Percentiles rank a stretch among this genome's conserved stretches.
phyloP scores from a whole-genome alignment of 2,797 vertebrate species.

The Chromis chromis region DNA sequence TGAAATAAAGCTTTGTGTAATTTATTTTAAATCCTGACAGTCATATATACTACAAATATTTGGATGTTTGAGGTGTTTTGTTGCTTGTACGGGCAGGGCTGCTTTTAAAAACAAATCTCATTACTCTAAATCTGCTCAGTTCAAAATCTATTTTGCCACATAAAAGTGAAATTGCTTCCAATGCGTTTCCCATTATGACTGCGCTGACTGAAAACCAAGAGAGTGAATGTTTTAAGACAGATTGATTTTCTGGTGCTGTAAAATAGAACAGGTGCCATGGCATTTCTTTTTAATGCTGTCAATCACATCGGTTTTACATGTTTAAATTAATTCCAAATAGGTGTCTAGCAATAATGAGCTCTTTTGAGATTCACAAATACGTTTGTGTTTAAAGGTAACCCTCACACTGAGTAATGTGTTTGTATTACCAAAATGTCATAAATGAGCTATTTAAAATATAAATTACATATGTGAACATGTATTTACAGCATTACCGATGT shows the following conservation, averaged over 20 bases:
- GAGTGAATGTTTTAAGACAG: slow-evolving; percentile 23
- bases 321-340: slow-evolving; percentile 43
- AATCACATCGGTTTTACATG: slow-evolving; percentile 3
- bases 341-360: not conserved
- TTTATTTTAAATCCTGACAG: slow-evolving; percentile 13
- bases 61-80: not conserved
- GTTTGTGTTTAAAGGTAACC: slow-evolving; percentile 13
- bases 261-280: slow-evolving; percentile 5
- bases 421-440: slow-evolving; percentile 13
- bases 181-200: slow-evolving; percentile 22
- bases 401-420: slow-evolving; percentile 2
- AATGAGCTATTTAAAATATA: not conserved
- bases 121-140: slow-evolving; percentile 32
- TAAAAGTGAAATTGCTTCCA: slow-evolving; percentile 40
- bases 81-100: slow-evolving; percentile 4
- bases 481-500: no score
- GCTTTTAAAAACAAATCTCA: slow-evolving; percentile 29
- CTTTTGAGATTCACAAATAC: not conserved
- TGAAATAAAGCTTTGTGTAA: slow-evolving; percentile 4
- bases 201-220: slow-evolving; percentile 18
- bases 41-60: slow-evolving; percentile 6
- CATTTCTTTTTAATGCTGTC: slow-evolving; percentile 19
- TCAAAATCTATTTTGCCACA: slow-evolving; percentile 39
- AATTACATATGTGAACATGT: not conserved
- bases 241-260: slow-evolving; percentile 16